Base-by-base conservation (phyloP, 1,140 invertebrate species). In the Bombus pascuorum region DNA sequence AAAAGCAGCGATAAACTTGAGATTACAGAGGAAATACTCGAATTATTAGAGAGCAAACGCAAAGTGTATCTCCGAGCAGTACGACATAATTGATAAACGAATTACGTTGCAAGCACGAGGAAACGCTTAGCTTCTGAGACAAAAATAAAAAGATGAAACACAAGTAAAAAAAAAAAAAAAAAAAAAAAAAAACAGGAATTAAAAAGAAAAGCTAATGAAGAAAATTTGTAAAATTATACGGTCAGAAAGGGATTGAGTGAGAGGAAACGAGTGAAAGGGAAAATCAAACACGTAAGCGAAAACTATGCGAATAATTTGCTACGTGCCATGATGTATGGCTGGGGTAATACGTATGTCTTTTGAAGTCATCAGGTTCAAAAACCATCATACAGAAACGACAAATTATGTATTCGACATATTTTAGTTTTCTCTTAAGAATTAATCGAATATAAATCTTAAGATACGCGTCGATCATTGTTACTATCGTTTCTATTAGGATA, bases 201-300 rank as follows among this genome's bases (percentile, higher is more conserved):
- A 34, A 28, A 44, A 85, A 57, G 13, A 22, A 22, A 34, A 68
- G 34, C 66, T 47, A 12, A 73, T 22, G 37, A 47, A 59, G 47
- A 53, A 53, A 78, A 72, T 76, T 77, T 77, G 66, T 86, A 86
- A 89, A 88, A 89, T 80, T 81, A 47, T 72, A 76, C 44, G 57
- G 34, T 34, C 44, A 34, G 37, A 22, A n/a, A 66, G 13, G 10
- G 68, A 83, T 53, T 47, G 81, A 83, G 18, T 81, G 87, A 86
- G 42, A 81, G 59, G 53, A 37, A 79, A 89, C 44, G 88, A 84
- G 47, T 44, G 81, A 89, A 86, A 74, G 87, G 18, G 1, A 66
- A 18, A 62, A 68, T 76, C 28, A 39, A 76, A 13, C 78, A 47
- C 72, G 78, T 77, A 85, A 42, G 66, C n/a, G 47, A 77, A n/a